Evolutionary conservation across 2,797 vertebrate genomes (phyloP).

Genomic region (Typhlichthys eigenmanni): DNA sequence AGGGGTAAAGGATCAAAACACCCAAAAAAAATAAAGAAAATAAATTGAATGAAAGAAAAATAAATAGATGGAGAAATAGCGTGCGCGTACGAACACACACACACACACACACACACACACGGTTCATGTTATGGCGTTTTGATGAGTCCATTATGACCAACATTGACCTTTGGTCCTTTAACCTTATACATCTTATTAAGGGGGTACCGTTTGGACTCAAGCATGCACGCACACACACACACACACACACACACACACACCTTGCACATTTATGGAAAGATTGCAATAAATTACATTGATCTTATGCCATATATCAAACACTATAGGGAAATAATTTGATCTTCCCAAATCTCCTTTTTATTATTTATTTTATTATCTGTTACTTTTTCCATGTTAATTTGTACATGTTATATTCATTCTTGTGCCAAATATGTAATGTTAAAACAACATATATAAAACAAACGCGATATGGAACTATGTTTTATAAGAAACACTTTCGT

Average conservation of each 20-base stretch:
- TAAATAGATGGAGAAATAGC: constrained; percentile 33
- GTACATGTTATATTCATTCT: too few relatives aligned
- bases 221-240: constrained; percentile 12
- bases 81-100: constrained; percentile 28
- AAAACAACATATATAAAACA: too few relatives aligned
- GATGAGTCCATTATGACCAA: constrained; percentile 48
- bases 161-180: constrained; percentile 62
- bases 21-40: constrained; percentile 14
- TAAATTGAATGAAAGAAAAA: neutral
- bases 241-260: neutral
- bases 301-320: too few relatives aligned
- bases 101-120: constrained; percentile 29
- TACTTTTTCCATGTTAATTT: too few relatives aligned
- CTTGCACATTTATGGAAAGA: too few relatives aligned
- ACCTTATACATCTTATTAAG: constrained; percentile 56
- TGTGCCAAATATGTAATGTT: too few relatives aligned
- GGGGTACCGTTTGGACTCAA: constrained; percentile 52
- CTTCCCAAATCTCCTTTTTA: too few relatives aligned
- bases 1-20: neutral
- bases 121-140: neutral
- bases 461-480: too few relatives aligned
- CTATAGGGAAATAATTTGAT: too few relatives aligned
- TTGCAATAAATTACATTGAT: too few relatives aligned
- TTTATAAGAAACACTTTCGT: constrained; percentile 25
- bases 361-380: too few relatives aligned